These are phyloP conservation scores for Diachrysia chrysitis DNA, from an alignment of 2,888 invertebrate species.

Conservation along the genomic window DNA sequence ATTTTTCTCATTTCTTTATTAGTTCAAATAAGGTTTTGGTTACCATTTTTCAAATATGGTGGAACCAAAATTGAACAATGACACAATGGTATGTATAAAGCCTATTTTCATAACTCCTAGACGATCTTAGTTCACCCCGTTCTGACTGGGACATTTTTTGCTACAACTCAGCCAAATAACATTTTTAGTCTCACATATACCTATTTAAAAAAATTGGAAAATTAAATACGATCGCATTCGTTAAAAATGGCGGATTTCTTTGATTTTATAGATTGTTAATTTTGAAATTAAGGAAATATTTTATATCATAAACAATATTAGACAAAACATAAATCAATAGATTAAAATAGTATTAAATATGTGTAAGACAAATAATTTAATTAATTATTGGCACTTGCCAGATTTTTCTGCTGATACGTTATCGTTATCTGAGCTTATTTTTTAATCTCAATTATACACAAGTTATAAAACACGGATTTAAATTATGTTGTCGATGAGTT, in stretches of 20 bases:
- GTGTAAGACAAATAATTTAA: background rate
- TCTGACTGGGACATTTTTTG: too few relatives aligned
- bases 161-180: too few relatives aligned
- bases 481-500: slow-evolving; percentile 6
- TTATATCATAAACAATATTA: background rate
- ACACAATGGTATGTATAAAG: too few relatives aligned
- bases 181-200: too few relatives aligned
- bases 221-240: background rate
- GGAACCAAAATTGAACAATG: too few relatives aligned
- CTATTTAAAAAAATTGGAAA: too few relatives aligned
- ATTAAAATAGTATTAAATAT: slow-evolving; percentile 4
- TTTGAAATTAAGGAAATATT: background rate
- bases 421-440: slow-evolving; percentile 41
- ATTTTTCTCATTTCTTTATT: background rate
- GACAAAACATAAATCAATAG: slow-evolving; percentile 1
- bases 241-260: background rate
- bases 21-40: too few relatives aligned
- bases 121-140: too few relatives aligned
- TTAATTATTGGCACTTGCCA: background rate
- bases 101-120: too few relatives aligned
- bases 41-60: too few relatives aligned
- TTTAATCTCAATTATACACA: slow-evolving; percentile 30
- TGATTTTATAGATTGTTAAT: background rate
- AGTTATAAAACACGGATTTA: slow-evolving; percentile 59
- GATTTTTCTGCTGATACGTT: background rate